A percentile compares a stretch with the other conserved stretches of the same genome.
Evolutionary conservation across 2,113 vertebrate species (phyloP).

Genomic region (Zosterops pallidus): DNA sequence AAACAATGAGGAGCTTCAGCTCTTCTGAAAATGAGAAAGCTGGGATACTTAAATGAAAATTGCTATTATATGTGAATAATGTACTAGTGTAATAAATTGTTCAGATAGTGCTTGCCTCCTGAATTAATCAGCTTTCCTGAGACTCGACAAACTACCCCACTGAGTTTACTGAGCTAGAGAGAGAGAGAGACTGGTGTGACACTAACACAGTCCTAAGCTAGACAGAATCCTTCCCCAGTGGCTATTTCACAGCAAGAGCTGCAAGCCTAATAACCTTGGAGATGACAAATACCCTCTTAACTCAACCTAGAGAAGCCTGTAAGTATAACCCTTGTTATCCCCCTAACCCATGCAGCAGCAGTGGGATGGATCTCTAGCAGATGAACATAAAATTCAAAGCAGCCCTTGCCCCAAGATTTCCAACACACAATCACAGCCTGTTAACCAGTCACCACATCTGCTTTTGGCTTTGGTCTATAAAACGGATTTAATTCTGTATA

Average conservation of each 20-base stretch:
- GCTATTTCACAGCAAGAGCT: background rate
- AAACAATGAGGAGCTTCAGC: background rate
- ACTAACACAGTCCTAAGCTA: background rate
- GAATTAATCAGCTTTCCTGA: background rate
- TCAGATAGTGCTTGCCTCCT: background rate
- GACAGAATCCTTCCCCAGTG: background rate
- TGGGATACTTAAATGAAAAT: background rate
- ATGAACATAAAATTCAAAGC: background rate
- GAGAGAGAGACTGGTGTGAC: background rate
- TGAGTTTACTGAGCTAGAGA: background rate
- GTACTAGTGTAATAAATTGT: background rate
- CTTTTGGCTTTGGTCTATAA: background rate
- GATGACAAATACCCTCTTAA: background rate
- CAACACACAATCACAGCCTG: background rate
- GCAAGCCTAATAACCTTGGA: background rate
- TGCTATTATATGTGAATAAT: background rate
- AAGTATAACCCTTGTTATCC: background rate
- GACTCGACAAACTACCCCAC: background rate
- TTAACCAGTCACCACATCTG: background rate
- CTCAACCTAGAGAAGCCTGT: background rate
- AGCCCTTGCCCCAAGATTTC: background rate
- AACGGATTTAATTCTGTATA: background rate
- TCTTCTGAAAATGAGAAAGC: background rate
- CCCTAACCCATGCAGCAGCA: background rate
- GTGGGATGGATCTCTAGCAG: background rate